These are phyloP conservation scores for Andrena flavipes DNA, from an alignment of 2,888 invertebrate genomes.

Conservation along the genomic window DNA sequence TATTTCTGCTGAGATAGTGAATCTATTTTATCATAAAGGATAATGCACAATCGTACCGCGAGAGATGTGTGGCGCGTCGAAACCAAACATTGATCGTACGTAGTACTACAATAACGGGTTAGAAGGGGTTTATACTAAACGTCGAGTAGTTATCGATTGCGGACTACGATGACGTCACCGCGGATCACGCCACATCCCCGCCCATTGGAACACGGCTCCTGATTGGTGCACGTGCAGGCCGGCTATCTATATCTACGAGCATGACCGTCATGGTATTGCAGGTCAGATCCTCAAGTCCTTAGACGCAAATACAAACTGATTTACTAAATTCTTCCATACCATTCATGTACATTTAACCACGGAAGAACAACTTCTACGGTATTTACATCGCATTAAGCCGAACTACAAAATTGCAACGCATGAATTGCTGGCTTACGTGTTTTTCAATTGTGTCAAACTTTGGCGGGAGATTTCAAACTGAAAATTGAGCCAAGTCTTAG, in stretches of 20 bases:
- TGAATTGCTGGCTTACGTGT: background rate
- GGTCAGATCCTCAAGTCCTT: constrained; percentile 48
- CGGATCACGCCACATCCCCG: constrained; percentile 85
- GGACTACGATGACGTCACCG: constrained; percentile 80
- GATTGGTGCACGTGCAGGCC: constrained; percentile 81
- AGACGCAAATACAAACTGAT: constrained; percentile 17
- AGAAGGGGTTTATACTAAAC: constrained; percentile 51
- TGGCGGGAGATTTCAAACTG: constrained; percentile 43
- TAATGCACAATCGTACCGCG: constrained; percentile 11
- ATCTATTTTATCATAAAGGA: constrained; percentile 7
- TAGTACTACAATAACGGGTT: constrained; percentile 44
- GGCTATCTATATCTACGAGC: constrained; percentile 68
- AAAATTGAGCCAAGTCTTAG: background rate
- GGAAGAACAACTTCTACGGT: background rate
- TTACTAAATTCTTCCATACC: background rate
- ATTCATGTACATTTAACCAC: background rate
- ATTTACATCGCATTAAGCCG: background rate
- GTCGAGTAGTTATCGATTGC: constrained; percentile 70
- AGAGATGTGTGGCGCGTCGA: constrained; percentile 30
- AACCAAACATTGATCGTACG: constrained; percentile 55
- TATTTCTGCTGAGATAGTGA: background rate
- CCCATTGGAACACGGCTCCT: constrained; percentile 69
- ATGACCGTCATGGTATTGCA: constrained; percentile 46
- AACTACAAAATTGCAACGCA: background rate
- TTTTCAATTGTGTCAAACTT: background rate